These are phyloP conservation scores for Heterodera filipjevi DNA, from an alignment of 2,888 invertebrate species.

Conservation along the genomic window DNA sequence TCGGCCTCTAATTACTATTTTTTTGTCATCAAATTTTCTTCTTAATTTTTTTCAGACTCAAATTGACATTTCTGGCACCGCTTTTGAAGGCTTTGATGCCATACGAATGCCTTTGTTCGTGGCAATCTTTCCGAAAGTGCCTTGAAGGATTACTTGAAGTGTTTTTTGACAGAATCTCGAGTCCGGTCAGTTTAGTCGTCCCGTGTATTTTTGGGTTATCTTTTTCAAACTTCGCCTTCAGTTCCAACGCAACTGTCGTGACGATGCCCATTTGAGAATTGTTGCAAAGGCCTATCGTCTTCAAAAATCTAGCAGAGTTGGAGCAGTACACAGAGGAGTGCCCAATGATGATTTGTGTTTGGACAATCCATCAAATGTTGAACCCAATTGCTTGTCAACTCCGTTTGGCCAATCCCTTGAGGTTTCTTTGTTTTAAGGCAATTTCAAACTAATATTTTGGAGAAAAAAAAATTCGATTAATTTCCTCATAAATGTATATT, in stretches of 20 bases:
- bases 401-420: slow-evolving; percentile 18
- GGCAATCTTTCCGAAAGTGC: slow-evolving; percentile 35
- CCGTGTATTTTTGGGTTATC: not conserved
- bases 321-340: not conserved
- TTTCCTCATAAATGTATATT: too few relatives aligned
- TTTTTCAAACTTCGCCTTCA: not conserved
- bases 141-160: slow-evolving; percentile 35
- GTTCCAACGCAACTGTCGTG: slow-evolving; percentile 30
- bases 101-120: slow-evolving; percentile 48
- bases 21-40: not conserved
- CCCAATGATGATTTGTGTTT: not conserved
- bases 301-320: not conserved
- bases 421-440: not conserved
- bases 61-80: slow-evolving; percentile 21
- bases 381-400: not conserved
- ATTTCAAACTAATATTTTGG: not conserved
- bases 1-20: too few relatives aligned
- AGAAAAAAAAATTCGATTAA: too few relatives aligned
- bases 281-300: slow-evolving; percentile 37
- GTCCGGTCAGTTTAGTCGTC: slow-evolving; percentile 5
- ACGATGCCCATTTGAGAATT: slow-evolving; percentile 39
- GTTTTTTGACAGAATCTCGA: slow-evolving; percentile 53
- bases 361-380: not conserved
- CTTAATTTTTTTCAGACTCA: not conserved
- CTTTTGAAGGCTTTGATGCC: slow-evolving; percentile 44